These are phyloP conservation scores for Netelia fuscicornis DNA, from an alignment of 2,888 invertebrate genomes.

Conservation along the genomic window DNA sequence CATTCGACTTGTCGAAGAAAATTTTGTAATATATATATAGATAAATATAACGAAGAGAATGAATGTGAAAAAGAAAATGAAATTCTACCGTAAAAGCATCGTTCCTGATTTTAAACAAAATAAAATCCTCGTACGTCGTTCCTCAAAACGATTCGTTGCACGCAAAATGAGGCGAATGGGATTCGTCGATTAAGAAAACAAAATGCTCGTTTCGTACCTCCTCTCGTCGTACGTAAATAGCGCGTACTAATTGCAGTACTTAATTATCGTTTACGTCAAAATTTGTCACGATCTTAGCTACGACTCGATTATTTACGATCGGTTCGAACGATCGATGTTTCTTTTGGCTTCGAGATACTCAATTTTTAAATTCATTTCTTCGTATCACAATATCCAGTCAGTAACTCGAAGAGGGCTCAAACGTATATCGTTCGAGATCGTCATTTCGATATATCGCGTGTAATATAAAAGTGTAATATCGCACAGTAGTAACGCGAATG, in stretches of 20 bases:
- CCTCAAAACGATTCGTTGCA: slow-evolving; percentile 47
- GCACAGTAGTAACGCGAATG: not conserved
- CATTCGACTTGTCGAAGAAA: slow-evolving; percentile 8
- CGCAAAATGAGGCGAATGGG: slow-evolving; percentile 2
- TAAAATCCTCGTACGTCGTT: slow-evolving; percentile 47
- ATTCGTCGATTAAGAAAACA: not conserved
- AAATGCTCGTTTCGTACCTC: slow-evolving; percentile 25
- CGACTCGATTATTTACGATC: not conserved
- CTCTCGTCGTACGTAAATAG: slow-evolving; percentile 27
- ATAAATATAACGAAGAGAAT: slow-evolving; percentile 28
- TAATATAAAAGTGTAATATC: slow-evolving; percentile 48
- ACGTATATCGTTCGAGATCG: slow-evolving; percentile 56
- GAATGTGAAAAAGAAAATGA: not conserved
- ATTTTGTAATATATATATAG: slow-evolving; percentile 58
- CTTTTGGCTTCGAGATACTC: slow-evolving; percentile 15
- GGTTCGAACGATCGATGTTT: slow-evolving; percentile 7
- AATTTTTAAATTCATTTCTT: slow-evolving; percentile 7
- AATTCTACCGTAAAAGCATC: slow-evolving; percentile 53
- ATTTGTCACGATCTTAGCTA: not conserved
- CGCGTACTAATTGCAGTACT: slow-evolving; percentile 11
- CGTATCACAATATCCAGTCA: slow-evolving; percentile 37
- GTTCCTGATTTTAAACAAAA: slow-evolving; percentile 55
- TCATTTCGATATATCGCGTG: slow-evolving; percentile 58
- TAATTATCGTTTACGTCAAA: not conserved
- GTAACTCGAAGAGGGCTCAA: slow-evolving; percentile 38